A percentile compares a stretch with the other conserved stretches of the same genome.
Conservation (phyloP, 2,797 vertebrate species). For the Esox lucius region DNA sequence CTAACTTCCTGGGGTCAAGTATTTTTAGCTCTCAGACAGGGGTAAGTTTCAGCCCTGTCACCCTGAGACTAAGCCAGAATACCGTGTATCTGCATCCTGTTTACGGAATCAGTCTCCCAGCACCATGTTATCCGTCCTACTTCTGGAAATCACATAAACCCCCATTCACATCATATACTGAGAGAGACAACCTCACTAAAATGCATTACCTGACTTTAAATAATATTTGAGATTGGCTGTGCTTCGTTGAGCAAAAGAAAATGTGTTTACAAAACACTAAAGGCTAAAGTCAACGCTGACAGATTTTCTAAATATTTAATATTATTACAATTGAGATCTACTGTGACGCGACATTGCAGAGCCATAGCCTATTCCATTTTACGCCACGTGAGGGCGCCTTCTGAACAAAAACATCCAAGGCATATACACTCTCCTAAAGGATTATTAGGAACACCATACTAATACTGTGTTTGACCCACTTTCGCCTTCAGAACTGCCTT, state of each 20-base stretch:
- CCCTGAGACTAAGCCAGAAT: conserved; percentile 20
- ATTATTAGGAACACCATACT: no score
- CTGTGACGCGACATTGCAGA: not conserved
- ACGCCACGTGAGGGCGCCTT: conserved; percentile 11
- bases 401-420: not conserved
- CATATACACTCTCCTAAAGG: no score
- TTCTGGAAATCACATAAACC: conserved; percentile 4
- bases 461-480: no score
- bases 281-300: not conserved
- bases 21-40: conserved; percentile 25
- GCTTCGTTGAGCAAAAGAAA: not conserved
- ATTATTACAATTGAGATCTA: not conserved
- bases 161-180: not conserved
- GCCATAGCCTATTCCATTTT: not conserved
- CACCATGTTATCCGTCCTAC: conserved; percentile 9
- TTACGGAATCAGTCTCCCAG: conserved; percentile 30
- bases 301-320: not conserved
- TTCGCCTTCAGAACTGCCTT: no score
- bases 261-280: not conserved
- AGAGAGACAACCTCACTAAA: not conserved
- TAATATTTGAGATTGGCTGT: not conserved
- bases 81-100: conserved; percentile 36
- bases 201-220: not conserved
- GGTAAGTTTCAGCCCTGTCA: conserved; percentile 8
- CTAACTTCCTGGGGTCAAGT: conserved; percentile 23